A percentile compares a stretch with the other conserved stretches of the same genome.
phyloP scores from a whole-genome alignment of 2,113 vertebrate species.

The Periophthalmus modestus region DNA sequence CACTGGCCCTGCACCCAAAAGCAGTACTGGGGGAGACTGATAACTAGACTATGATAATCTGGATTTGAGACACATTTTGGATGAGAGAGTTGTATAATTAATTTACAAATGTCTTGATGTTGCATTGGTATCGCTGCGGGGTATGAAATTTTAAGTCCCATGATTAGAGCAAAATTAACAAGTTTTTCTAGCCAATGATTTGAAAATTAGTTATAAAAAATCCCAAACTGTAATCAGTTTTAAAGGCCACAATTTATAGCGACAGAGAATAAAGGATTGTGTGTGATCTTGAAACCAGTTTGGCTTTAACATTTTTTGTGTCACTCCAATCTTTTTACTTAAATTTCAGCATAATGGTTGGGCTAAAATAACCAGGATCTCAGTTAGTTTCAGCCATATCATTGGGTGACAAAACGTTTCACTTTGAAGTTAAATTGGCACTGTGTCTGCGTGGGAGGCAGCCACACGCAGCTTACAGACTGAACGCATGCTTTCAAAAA shows the following conservation, averaged over 20 bases:
- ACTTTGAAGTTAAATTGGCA: constrained; percentile 66
- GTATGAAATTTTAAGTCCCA: neutral
- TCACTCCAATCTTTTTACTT: neutral
- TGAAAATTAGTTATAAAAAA: neutral
- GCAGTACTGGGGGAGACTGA: constrained; percentile 69
- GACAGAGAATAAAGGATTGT: too few relatives aligned
- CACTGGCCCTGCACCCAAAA: constrained; percentile 50
- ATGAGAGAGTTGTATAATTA: constrained; percentile 11
- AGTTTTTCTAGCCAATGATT: neutral
- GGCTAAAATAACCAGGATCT: neutral
- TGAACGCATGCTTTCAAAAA: constrained; percentile 33
- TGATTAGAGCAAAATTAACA: neutral
- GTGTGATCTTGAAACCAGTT: too few relatives aligned
- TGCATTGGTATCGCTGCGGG: neutral
- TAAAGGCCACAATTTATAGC: too few relatives aligned
- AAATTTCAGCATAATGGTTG: neutral
- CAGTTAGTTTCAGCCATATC: neutral
- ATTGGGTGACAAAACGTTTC: constrained; percentile 6
- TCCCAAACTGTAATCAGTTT: too few relatives aligned
- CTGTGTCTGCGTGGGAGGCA: constrained; percentile 50
- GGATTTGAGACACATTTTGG: constrained; percentile 12
- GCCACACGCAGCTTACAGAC: constrained; percentile 49
- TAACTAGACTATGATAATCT: constrained; percentile 72
- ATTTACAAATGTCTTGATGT: constrained; percentile 10
- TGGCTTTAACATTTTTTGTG: too few relatives aligned